Evolutionary conservation across 2,797 vertebrate species (phyloP).

Genomic region (Rhabdomys pumilio): DNA sequence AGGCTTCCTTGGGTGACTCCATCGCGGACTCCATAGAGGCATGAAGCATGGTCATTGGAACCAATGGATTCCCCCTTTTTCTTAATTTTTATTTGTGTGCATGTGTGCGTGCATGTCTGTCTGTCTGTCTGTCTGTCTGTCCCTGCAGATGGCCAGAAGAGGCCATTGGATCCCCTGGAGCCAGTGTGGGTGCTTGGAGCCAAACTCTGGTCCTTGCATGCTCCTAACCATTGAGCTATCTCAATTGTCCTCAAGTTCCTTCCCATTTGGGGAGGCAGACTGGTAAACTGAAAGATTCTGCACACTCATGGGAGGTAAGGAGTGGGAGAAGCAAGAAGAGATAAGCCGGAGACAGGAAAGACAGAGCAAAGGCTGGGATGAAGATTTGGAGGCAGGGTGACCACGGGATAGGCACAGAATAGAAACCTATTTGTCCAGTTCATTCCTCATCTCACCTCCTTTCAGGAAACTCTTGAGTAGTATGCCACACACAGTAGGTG

Average conservation of each 20-base stretch:
- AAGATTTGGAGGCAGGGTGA: no score
- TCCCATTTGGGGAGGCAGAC: background rate
- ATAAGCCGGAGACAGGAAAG: background rate
- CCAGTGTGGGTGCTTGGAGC: background rate
- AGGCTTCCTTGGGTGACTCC: background rate
- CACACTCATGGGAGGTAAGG: background rate
- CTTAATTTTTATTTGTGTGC: background rate
- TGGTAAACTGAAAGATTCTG: no score
- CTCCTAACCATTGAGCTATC: background rate
- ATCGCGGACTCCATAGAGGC: background rate
- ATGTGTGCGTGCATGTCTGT: background rate
- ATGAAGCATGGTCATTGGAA: background rate
- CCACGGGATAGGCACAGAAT: background rate
- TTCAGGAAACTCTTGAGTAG: background rate
- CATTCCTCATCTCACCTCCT: background rate
- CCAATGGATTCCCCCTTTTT: background rate
- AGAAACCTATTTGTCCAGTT: background rate
- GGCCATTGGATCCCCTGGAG: no score
- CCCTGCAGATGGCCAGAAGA: background rate
- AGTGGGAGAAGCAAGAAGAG: background rate
- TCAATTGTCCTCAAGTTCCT: background rate
- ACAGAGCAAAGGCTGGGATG: background rate
- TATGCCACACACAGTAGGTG: background rate
- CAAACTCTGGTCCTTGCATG: background rate
- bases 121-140: background rate